Evolutionary conservation across 2,888 invertebrate species (phyloP), one percentile per base, ranked within the genome.

Genomic region (Melanophora roralis): DNA sequence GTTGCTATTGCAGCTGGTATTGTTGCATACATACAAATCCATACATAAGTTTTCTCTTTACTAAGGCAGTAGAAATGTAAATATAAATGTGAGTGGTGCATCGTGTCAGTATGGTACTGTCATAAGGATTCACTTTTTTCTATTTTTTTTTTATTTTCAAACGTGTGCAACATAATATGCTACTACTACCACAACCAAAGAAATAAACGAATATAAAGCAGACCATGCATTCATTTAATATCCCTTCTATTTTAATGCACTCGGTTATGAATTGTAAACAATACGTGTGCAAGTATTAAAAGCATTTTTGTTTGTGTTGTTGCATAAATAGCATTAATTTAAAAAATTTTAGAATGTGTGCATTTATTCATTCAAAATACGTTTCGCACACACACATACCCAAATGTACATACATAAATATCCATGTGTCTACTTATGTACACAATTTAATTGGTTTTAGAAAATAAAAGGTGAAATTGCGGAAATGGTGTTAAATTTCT

Each of bases 41-140:
- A 6, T 27, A 27, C 6, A 6, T 27, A 27, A 27, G 6, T 6
- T 12, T 53, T 27, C 38, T 49, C 19, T 34, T 65, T 57, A 75
- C 74, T 75, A 80, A 75, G 79, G 79, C 79, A 80, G 62, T 75
- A 75, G 71, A 75, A 62, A 80, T 75, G n/a, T 27, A 27, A 27
- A 27, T 27, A 49, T 69, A 55, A 49, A 47, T 55, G 16, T 45
- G 75, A 80, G 79, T 80, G 79, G 79, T 80, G 79, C 79, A 80
- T 72, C 79, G 75, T 80, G 79, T 80, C 79, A 80, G 75, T 80
- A 19, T 80, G 75, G 75, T 80, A 80, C 79, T 80, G 67, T 75
- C 75, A 80, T 80, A 80, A 72, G 79, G 75, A 80, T 79, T 71
- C 75, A 67, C 53, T 67, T 74, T 53, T 23, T 57, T 34, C n/a